Evolutionary conservation across 2,888 invertebrate species (phyloP), one percentile per base, ranked within the genome.

Genomic region (Philaethria dido): DNA sequence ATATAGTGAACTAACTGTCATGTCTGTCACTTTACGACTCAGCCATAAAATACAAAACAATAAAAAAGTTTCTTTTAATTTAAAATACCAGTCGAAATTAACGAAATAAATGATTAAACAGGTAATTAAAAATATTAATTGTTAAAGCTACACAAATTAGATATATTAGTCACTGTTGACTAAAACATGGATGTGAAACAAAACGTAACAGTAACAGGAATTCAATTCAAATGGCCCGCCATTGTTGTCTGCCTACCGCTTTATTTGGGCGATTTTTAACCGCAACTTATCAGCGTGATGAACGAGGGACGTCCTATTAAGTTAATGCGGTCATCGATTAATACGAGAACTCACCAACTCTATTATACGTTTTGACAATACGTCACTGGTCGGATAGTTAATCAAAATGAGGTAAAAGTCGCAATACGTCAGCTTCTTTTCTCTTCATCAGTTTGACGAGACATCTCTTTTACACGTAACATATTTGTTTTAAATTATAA

Each of bases 181-280:
- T 70, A 65, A 80, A 83, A 81, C 77, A 78, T 84, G 84, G 85
- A 85, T 79, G 80, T 79, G 79, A 82, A 80, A 80, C 71, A 65
- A 75, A 70, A 72, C 55, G 62, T 71, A 70, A 71, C 69, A 66
- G 70, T 69, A 67, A 74, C 64, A 75, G 80, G 77, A 78, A 87
- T 89, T 87, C 86, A 86, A 91, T 90, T 89, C 88, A 88, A 89
- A 88, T 86, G 79, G 39, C 39, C 76, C 80, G 78, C 84, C 83
- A 91, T 90, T 91, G 91, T 91, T 90, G 91, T 91, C 91, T 92
- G 87, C 81, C 80, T 75, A 77, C 75, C 73, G 72, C 74, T 83
- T 82, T 82, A 78, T 85, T 87, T 83, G 75, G 72, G 75, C 80
- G 77, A 78, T 85, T 85, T 89, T 86, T 81, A 79, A 77, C 76